phyloP scores from a whole-genome alignment of 2,797 vertebrate species.

The Myotis planiceps region DNA sequence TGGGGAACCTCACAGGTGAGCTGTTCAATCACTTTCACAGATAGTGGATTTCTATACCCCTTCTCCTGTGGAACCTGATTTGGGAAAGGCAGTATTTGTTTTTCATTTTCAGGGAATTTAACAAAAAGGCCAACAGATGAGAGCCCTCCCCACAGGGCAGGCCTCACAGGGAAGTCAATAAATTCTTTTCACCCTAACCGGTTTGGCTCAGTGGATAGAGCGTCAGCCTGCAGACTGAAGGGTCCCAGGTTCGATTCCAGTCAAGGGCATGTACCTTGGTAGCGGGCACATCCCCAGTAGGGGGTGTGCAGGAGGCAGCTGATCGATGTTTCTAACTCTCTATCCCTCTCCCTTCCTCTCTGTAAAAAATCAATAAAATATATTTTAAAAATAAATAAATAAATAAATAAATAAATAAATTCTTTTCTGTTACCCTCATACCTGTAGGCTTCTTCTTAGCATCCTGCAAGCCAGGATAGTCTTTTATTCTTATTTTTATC shows the following conservation, averaged over 20 bases:
- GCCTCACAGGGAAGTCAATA: not conserved
- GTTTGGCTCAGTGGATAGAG: too few species aligned
- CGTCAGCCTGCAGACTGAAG: too few species aligned
- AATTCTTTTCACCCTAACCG: not conserved
- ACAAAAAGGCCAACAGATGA: not conserved
- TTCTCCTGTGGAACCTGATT: constrained; percentile 6
- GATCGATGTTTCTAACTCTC: too few species aligned
- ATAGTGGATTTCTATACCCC: not conserved
- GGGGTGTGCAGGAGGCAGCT: too few species aligned
- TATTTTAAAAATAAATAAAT: too few species aligned
- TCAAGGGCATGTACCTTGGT: too few species aligned
- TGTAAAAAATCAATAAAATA: too few species aligned
- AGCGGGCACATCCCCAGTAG: too few species aligned
- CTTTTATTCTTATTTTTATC: constrained; percentile 33
- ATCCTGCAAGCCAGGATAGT: not conserved
- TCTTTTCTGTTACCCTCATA: not conserved
- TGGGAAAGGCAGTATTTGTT: not conserved
- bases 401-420: not conserved
- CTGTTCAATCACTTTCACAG: not conserved
- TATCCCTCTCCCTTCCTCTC: too few species aligned
- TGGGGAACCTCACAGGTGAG: not conserved
- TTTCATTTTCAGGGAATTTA: constrained; percentile 37
- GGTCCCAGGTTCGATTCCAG: too few species aligned
- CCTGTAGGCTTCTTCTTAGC: not conserved
- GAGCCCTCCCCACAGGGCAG: not conserved